Percentiles rank a stretch among this genome's conserved stretches.
Evolutionary conservation across 2,888 invertebrate genomes (phyloP).

Genomic region (Helicoverpa assulta): DNA sequence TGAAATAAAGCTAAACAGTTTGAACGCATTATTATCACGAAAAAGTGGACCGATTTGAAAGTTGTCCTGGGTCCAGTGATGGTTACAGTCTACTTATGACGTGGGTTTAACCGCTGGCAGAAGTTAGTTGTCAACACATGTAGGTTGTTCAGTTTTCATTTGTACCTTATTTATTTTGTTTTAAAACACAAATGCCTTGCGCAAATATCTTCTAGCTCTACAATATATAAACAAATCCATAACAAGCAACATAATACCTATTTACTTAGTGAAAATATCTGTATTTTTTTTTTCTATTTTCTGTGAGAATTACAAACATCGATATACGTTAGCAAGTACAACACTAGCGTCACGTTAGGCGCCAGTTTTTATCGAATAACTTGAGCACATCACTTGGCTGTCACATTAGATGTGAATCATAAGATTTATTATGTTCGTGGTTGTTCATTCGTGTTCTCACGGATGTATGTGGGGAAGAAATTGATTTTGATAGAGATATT

Average conservation of each 20-base stretch:
- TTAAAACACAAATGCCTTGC: too few species aligned
- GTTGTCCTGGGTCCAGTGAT: too few species aligned
- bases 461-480: neutral
- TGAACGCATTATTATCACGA: too few species aligned
- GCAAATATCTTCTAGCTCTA: too few species aligned
- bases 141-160: too few species aligned
- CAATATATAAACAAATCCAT: too few species aligned
- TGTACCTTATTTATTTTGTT: too few species aligned
- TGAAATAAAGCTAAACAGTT: too few species aligned
- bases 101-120: too few species aligned
- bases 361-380: constrained; percentile 35
- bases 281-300: neutral
- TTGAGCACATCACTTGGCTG: constrained; percentile 27
- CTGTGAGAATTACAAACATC: neutral
- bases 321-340: neutral
- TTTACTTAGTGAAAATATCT: neutral
- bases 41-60: too few species aligned
- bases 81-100: too few species aligned
- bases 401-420: constrained; percentile 47
- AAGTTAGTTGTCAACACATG: too few species aligned
- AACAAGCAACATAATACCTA: neutral
- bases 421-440: constrained; percentile 34
- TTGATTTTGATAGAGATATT: neutral
- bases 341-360: neutral
- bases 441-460: constrained; percentile 1